Percentiles rank a stretch among this genome's conserved stretches.
phyloP scores from a whole-genome alignment of 2,888 invertebrate species.

The Peribatodes rhomboidaria region DNA sequence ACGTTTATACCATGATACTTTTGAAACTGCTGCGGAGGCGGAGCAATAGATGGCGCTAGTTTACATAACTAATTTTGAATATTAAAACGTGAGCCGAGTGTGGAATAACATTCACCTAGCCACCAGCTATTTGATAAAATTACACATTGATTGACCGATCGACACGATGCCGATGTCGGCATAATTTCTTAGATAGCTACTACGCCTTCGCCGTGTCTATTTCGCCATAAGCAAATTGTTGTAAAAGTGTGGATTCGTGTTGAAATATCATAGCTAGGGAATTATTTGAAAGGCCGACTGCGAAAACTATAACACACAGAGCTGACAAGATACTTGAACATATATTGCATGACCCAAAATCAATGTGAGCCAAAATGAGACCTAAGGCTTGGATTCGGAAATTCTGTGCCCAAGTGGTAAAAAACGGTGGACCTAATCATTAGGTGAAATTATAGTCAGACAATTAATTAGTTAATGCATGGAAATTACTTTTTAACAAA shows the following conservation, averaged over 20 bases:
- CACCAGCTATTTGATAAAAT: background rate
- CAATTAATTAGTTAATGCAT: too few relatives aligned
- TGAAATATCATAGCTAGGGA: background rate
- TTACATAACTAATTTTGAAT: background rate
- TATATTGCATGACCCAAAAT: too few relatives aligned
- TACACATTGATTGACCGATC: background rate
- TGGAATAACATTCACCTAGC: slow-evolving; percentile 2
- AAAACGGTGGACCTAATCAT: too few relatives aligned
- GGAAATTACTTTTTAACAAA: too few relatives aligned
- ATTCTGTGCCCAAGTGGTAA: too few relatives aligned
- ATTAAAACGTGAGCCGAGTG: background rate
- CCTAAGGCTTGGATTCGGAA: too few relatives aligned
- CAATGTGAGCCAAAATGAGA: too few relatives aligned
- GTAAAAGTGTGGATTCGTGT: background rate
- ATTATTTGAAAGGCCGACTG: too few relatives aligned
- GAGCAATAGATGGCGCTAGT: slow-evolving; percentile 33
- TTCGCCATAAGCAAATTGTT: background rate
- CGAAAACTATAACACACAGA: too few relatives aligned
- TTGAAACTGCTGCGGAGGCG: background rate
- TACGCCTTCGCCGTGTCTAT: background rate
- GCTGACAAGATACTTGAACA: too few relatives aligned
- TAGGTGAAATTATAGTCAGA: too few relatives aligned
- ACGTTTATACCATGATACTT: background rate
- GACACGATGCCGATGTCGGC: background rate
- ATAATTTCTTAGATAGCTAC: slow-evolving; percentile 1